Evolutionary conservation across 1,140 invertebrate genomes (phyloP).

Genomic region (Triops longicaudatus): DNA sequence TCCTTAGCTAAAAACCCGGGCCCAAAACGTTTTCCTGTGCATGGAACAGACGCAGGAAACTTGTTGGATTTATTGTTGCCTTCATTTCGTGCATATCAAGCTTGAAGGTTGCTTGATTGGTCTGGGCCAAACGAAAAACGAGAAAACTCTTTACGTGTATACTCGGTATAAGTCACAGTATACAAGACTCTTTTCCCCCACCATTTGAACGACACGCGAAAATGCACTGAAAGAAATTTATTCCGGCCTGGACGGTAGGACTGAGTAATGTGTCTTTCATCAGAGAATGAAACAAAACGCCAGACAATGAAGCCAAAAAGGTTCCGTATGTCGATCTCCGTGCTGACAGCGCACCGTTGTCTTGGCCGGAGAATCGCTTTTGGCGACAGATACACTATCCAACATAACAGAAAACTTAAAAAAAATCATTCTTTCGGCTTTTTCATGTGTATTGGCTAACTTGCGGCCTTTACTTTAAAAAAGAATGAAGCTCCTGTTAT

Average conservation of each 20-base stretch:
- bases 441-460: background rate
- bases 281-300: background rate
- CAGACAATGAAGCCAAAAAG: background rate
- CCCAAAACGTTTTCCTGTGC: background rate
- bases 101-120: constrained; percentile 6
- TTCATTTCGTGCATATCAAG: constrained; percentile 15
- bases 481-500: too few relatives aligned
- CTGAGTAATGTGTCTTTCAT: too few relatives aligned
- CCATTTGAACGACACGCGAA: too few relatives aligned
- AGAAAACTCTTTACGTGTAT: background rate
- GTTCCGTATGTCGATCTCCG: background rate
- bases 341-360: constrained; percentile 2
- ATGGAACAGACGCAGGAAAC: background rate
- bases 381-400: background rate
- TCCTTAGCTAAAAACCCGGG: background rate
- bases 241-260: too few relatives aligned
- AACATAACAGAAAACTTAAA: background rate
- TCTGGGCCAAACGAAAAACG: background rate
- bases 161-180: background rate
- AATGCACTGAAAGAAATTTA: too few relatives aligned
- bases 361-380: background rate
- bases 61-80: background rate
- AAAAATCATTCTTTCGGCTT: background rate
- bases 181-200: too few relatives aligned
- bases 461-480: background rate